Evolutionary conservation across 2,888 invertebrate genomes (phyloP).

Genomic region (Torymus auratus): DNA sequence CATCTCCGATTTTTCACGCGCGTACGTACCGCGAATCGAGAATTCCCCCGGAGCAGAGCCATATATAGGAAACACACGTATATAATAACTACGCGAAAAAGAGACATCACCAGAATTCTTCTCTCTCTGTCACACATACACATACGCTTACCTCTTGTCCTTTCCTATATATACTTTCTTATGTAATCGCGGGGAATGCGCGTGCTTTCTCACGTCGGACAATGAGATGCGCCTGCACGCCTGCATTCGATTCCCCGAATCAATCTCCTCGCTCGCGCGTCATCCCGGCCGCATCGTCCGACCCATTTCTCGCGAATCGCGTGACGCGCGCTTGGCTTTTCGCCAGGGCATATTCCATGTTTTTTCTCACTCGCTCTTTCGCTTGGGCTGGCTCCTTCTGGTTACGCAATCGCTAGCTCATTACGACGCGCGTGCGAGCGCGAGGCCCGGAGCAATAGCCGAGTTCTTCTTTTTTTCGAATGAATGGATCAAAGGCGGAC

Average conservation of each 20-base stretch:
- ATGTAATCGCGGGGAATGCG: background rate
- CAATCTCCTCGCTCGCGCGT: conserved; percentile 4
- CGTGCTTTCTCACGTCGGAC: conserved; percentile 34
- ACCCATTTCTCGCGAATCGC: conserved; percentile 23
- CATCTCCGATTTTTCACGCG: conserved; percentile 57
- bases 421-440: too few relatives aligned
- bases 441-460: too few relatives aligned
- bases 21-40: background rate
- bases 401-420: background rate
- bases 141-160: background rate
- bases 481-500: too few relatives aligned
- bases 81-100: too few relatives aligned
- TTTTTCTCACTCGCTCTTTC: background rate
- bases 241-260: conserved; percentile 33
- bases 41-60: background rate
- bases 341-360: conserved; percentile 13
- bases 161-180: background rate
- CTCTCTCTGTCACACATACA: background rate
- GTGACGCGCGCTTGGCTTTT: conserved; percentile 12
- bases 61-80: too few relatives aligned
- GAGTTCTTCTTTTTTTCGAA: too few relatives aligned
- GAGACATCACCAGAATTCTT: conserved; percentile 10
- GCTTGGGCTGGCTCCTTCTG: background rate
- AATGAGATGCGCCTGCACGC: conserved; percentile 7
- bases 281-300: conserved; percentile 11